Evolutionary conservation across 35 echinoderm and acorn worm genomes (phyloP), one percentile per base, ranked within the genome.

Genomic region (Eucidaris tribuloides): DNA sequence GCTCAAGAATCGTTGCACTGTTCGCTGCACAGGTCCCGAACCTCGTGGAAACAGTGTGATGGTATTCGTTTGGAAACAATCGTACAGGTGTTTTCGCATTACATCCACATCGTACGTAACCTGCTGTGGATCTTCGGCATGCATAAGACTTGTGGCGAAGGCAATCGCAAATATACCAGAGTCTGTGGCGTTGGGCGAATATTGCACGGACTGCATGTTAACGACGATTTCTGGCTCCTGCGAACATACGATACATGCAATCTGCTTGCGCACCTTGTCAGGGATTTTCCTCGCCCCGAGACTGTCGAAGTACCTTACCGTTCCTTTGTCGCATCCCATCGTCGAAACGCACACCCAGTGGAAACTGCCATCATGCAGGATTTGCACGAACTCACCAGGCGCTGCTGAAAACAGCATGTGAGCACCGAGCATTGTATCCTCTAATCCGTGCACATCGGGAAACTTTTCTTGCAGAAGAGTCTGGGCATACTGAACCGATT

Each of bases 351-450:
- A 74, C 11, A 74, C 40, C 68, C 68, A 74, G 68, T 74, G 68
- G 41, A 42, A n/a, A n/a, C 44, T 74, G n/a, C 68, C 68, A 43
- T 74, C 68, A 19, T 74, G 36, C 68, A 74, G 38, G 35, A 74
- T 7, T 36, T 74, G 68, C 5, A 33, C 68, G 9, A 74, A 74
- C 38, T 74, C 68, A 9, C 68, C 68, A 17, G 38, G 68, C 13
- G 68, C 68, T n/a, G 68, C 68, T 15, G 68, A 74, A 40, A 74
- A 74, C 1, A 74, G 68, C 38, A 74, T 14, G 20, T 74, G 68
- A 5, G 24, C 14, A 41, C 68, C 68, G 15, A 74, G 68, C 9
- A 40, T 44, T 5, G 34, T 14, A 15, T 74, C 68, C 34, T 74
- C 68, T 20, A 74, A 74, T 7, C 68, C 68, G 37, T 74, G 68